phyloP scores from a whole-genome alignment of 2,888 invertebrate species.

The Scaeva pyrastri region DNA sequence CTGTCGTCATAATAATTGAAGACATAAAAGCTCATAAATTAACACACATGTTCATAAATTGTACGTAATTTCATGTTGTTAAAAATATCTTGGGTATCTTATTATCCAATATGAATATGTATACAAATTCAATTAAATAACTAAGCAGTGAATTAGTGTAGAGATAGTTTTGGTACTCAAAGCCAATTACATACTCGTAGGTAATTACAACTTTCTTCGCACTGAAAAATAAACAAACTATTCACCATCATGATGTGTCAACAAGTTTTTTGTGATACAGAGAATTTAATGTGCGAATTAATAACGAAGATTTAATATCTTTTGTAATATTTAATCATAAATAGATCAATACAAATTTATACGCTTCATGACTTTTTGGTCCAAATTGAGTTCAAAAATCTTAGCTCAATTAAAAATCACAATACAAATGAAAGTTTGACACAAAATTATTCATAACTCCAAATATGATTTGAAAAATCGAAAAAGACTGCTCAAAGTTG shows the following conservation, averaged over 20 bases:
- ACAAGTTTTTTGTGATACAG: neutral
- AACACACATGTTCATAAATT: neutral
- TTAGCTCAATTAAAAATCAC: neutral
- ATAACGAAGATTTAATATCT: neutral
- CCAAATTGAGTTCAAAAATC: neutral
- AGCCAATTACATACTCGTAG: neutral
- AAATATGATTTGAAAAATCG: neutral
- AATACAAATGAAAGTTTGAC: slow-evolving; percentile 15
- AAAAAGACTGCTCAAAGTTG: neutral
- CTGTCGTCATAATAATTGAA: neutral
- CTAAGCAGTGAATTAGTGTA: neutral
- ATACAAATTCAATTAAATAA: neutral
- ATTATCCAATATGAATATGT: neutral
- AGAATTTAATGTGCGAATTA: neutral
- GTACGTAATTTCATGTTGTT: neutral
- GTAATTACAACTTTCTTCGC: neutral
- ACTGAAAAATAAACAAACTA: neutral
- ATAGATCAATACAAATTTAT: neutral
- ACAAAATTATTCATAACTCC: slow-evolving; percentile 10
- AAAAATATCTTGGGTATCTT: neutral
- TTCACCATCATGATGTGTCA: neutral
- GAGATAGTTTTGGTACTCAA: neutral
- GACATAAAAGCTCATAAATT: neutral
- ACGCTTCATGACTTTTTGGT: neutral
- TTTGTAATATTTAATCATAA: neutral